These are phyloP conservation scores for Pholis gunnellus DNA, from an alignment of 2,113 vertebrate species.

Conservation along the genomic window DNA sequence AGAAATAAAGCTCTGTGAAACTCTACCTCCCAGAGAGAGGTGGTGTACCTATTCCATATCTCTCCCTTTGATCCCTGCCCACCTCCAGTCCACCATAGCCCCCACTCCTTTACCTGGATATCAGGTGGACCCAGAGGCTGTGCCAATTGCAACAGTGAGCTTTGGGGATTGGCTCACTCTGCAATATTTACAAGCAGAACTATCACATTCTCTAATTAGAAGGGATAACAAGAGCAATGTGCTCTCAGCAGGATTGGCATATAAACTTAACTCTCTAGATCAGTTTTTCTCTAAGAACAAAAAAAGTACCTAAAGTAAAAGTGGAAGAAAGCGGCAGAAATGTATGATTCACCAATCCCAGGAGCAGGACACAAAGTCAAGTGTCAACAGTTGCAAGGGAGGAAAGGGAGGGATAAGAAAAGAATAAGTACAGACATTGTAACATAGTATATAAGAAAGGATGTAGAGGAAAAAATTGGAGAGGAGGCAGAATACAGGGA, in stretches of 20 bases:
- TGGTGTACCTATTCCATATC: constrained; percentile 52
- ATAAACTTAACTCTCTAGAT: constrained; percentile 61
- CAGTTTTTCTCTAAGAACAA: constrained; percentile 48
- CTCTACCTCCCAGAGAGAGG: constrained; percentile 49
- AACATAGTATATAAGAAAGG: background rate
- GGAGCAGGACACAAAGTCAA: constrained; percentile 47
- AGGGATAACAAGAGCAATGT: constrained; percentile 73
- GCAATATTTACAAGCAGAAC: constrained; percentile 70
- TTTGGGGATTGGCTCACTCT: constrained; percentile 54
- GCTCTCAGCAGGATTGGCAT: constrained; percentile 68
- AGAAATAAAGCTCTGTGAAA: constrained; percentile 48
- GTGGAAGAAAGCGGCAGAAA: constrained; percentile 28
- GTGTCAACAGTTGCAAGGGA: constrained; percentile 46
- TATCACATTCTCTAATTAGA: constrained; percentile 84
- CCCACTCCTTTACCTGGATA: constrained; percentile 33
- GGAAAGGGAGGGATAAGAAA: constrained; percentile 13
- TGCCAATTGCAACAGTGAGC: constrained; percentile 66
- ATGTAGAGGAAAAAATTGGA: constrained; percentile 22
- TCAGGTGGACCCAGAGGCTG: constrained; percentile 53
- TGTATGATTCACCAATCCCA: constrained; percentile 58
- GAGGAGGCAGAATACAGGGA: constrained; percentile 4
- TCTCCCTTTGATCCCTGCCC: constrained; percentile 56
- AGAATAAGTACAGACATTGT: constrained; percentile 40
- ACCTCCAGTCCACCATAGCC: background rate
- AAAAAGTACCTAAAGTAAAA: constrained; percentile 52